These are phyloP conservation scores for Cettia cetti DNA, from an alignment of 2,113 vertebrate genomes.

Conservation along the genomic window DNA sequence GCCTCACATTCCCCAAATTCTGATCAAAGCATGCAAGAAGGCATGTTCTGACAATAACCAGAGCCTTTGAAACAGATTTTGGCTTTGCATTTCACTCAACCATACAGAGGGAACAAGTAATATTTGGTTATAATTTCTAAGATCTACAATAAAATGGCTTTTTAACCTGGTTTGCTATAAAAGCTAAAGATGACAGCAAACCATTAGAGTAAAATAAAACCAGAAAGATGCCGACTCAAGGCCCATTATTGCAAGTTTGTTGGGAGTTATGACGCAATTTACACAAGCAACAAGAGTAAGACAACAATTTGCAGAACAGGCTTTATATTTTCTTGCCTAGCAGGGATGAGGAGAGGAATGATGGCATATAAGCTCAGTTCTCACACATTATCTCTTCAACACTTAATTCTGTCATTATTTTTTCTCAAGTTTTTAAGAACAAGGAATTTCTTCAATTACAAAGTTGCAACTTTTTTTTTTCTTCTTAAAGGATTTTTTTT, in stretches of 20 bases:
- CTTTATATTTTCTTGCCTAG: background rate
- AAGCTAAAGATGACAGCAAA: background rate
- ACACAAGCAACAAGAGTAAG: background rate
- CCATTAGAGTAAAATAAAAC: background rate
- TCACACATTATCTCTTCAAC: background rate
- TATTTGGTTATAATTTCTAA: background rate
- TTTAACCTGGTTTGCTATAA: background rate
- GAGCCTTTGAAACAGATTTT: background rate
- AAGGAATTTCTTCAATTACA: background rate
- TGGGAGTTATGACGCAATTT: background rate
- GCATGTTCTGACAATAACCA: background rate
- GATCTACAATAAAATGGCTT: background rate
- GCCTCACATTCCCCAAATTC: background rate
- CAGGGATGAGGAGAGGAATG: background rate
- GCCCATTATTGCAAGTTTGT: background rate
- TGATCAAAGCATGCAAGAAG: background rate
- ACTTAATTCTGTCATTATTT: background rate
- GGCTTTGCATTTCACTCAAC: background rate
- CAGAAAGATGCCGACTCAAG: background rate
- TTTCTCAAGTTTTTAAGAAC: background rate
- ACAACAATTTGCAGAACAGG: background rate
- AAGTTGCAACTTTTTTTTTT: background rate
- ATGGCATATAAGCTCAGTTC: background rate
- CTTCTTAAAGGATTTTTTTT: background rate
- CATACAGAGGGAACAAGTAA: background rate